Evolutionary conservation across 2,888 invertebrate genomes (phyloP).

Genomic region (Clistopyga incitator): DNA sequence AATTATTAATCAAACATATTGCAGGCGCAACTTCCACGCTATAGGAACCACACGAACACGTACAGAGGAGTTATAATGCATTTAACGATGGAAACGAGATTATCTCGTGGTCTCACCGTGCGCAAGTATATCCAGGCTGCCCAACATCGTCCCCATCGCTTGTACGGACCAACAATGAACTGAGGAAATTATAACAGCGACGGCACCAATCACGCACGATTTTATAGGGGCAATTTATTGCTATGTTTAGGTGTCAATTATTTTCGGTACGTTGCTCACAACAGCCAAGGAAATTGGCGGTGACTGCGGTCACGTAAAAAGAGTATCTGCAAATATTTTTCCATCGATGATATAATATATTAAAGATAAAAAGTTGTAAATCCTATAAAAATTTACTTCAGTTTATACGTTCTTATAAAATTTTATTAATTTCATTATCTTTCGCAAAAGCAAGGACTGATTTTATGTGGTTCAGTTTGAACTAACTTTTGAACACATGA

Average conservation of each 20-base stretch:
- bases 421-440: too few species aligned
- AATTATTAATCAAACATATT: conserved; percentile 78
- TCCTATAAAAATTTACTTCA: too few species aligned
- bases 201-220: neutral
- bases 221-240: neutral
- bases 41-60: conserved; percentile 68
- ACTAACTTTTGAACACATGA: too few species aligned
- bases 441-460: too few species aligned
- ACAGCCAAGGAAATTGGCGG: neutral
- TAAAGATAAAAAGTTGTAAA: too few species aligned
- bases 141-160: conserved; percentile 23
- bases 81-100: conserved; percentile 74
- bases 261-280: neutral
- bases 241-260: neutral
- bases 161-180: conserved; percentile 23
- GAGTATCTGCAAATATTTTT: too few species aligned
- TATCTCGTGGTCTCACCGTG: conserved; percentile 66
- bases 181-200: conserved; percentile 19
- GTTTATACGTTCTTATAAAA: too few species aligned
- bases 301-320: too few species aligned
- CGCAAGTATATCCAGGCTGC: conserved; percentile 30
- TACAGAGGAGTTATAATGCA: conserved; percentile 74
- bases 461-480: too few species aligned
- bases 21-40: conserved; percentile 67
- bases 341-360: too few species aligned